Evolutionary conservation across 2,888 invertebrate species (phyloP).

Genomic region (Plutella xylostella): DNA sequence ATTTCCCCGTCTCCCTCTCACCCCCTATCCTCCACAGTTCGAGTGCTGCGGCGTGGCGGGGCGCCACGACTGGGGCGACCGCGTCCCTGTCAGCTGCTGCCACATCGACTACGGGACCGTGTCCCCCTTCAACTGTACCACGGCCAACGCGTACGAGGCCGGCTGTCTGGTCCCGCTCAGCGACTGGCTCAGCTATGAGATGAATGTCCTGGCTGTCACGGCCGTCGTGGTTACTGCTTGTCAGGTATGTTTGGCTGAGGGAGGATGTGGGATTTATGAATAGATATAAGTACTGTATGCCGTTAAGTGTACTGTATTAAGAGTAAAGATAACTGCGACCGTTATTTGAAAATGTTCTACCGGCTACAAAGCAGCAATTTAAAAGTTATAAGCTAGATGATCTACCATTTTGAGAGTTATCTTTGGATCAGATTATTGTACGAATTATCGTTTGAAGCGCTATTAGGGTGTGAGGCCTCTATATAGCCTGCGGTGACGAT

Average conservation of each 20-base stretch:
- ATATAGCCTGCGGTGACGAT: too few relatives aligned
- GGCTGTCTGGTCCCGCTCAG: conserved; percentile 71
- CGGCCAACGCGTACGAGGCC: conserved; percentile 27
- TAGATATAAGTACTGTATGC: too few relatives aligned
- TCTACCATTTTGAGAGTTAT: too few relatives aligned
- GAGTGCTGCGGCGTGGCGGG: conserved; percentile 74
- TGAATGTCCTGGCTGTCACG: conserved; percentile 33
- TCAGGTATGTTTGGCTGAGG: conserved; percentile 33
- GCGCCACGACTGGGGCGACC: conserved; percentile 63
- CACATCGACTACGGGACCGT: conserved; percentile 49
- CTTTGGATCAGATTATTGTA: too few relatives aligned
- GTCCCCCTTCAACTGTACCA: conserved; percentile 49
- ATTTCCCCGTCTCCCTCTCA: not conserved
- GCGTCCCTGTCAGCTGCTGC: conserved; percentile 75
- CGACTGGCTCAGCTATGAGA: conserved; percentile 47
- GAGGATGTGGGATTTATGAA: too few relatives aligned
- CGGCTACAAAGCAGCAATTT: too few relatives aligned
- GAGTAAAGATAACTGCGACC: too few relatives aligned
- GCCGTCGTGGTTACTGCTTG: conserved; percentile 35
- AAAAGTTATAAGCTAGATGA: too few relatives aligned
- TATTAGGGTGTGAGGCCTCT: too few relatives aligned
- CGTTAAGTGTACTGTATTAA: too few relatives aligned
- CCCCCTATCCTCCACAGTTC: conserved; percentile 50
- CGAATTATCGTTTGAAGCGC: too few relatives aligned
- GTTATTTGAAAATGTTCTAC: too few relatives aligned